Evolutionary conservation across 2,113 vertebrate genomes (phyloP).

Genomic region (Fregata magnificens): DNA sequence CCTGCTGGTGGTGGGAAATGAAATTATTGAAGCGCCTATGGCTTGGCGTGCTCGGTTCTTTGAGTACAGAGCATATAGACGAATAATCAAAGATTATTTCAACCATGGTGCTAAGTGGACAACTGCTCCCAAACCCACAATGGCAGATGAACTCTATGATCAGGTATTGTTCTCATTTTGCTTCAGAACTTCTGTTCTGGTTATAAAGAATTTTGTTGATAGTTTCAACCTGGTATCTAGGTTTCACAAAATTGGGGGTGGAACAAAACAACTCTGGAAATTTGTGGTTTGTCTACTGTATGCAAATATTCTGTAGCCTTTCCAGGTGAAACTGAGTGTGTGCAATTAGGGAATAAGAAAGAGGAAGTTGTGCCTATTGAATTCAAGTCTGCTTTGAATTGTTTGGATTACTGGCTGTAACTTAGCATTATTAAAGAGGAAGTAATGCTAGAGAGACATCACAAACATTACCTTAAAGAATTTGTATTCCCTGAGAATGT

Average conservation of each 20-base stretch:
- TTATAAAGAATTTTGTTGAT: neutral
- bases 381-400: neutral
- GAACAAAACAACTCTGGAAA: neutral
- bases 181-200: neutral
- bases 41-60: constrained; percentile 98
- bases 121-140: constrained; percentile 95
- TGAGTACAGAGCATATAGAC: constrained; percentile 94
- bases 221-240: neutral
- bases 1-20: constrained; percentile 93
- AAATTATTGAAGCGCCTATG: constrained; percentile 99
- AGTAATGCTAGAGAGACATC: neutral
- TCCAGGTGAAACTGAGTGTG: neutral
- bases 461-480: neutral
- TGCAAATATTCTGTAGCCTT: neutral
- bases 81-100: constrained; percentile 97
- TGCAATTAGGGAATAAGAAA: neutral
- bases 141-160: constrained; percentile 93
- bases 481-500: neutral
- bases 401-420: constrained; percentile 2
- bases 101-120: constrained; percentile 95
- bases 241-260: neutral
- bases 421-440: neutral
- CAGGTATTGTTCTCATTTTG: constrained; percentile 74
- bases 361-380: neutral
- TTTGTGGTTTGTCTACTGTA: rapidly evolving